Percentiles rank a stretch among this genome's conserved stretches.
phyloP scores from a whole-genome alignment of 2,888 invertebrate genomes.

The Stenodera caucasica region DNA sequence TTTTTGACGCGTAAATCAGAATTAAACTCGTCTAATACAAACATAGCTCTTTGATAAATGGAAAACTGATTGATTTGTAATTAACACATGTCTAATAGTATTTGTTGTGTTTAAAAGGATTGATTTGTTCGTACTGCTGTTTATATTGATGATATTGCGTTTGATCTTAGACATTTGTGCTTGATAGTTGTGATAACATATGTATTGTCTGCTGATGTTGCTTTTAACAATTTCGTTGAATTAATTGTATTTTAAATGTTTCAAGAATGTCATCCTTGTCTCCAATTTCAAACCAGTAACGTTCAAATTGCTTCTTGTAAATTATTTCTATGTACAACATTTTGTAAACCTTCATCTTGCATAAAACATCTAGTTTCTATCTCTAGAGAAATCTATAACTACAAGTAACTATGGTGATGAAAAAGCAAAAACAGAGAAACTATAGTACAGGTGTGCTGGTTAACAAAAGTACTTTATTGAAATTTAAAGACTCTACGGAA shows the following conservation, averaged over 20 bases:
- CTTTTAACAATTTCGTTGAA: background rate
- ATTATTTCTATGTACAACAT: background rate
- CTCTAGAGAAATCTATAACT: background rate
- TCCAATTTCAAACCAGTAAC: background rate
- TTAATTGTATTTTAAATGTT: background rate
- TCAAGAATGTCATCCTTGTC: background rate
- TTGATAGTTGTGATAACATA: background rate
- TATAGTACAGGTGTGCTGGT: conserved; percentile 6
- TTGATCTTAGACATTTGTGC: background rate
- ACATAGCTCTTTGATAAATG: conserved; percentile 18
- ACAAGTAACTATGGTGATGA: background rate
- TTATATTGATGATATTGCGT: background rate
- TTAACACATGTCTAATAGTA: conserved; percentile 18
- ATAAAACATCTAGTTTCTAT: background rate
- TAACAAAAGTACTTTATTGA: conserved; percentile 11
- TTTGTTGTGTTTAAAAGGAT: conserved; percentile 6
- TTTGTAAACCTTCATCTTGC: background rate
- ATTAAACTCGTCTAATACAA: conserved; percentile 5
- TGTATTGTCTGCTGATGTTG: background rate
- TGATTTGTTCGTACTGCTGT: conserved; percentile 7
- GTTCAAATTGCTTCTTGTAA: background rate
- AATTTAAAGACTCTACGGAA: conserved; percentile 13
- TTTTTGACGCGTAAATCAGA: conserved; percentile 23
- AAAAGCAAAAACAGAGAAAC: background rate
- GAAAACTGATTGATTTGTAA: conserved; percentile 24